phyloP scores from a whole-genome alignment of 1,140 invertebrate genomes.

The Agrypnia vestita region DNA sequence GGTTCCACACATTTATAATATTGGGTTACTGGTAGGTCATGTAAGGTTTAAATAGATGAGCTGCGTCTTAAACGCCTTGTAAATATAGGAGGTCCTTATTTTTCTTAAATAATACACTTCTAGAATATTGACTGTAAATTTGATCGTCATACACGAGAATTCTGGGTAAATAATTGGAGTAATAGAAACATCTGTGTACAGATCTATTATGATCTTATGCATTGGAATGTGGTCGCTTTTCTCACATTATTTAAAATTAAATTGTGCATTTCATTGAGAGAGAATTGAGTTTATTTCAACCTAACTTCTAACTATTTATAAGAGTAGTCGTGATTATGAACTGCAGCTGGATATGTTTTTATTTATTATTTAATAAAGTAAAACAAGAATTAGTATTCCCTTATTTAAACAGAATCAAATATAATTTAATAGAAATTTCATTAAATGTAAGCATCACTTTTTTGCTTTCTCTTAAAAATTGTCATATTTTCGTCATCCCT shows the following conservation, averaged over 20 bases:
- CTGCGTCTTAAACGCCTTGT: slow-evolving; percentile 53
- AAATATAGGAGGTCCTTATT: slow-evolving; percentile 57
- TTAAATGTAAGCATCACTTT: too few species aligned
- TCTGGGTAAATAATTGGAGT: slow-evolving; percentile 7
- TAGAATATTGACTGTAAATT: slow-evolving; percentile 14
- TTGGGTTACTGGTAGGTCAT: slow-evolving; percentile 52
- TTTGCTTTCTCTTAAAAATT: too few species aligned
- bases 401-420: too few species aligned
- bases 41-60: slow-evolving; percentile 54
- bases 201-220: not conserved
- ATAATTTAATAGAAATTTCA: too few species aligned
- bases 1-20: slow-evolving; percentile 37
- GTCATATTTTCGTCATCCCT: too few species aligned
- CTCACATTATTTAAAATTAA: not conserved
- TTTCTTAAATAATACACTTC: slow-evolving; percentile 33
- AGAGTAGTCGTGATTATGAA: too few species aligned
- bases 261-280: too few species aligned
- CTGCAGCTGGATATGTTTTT: too few species aligned
- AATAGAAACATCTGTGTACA: slow-evolving; percentile 23
- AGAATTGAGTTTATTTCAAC: too few species aligned
- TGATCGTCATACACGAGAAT: not conserved
- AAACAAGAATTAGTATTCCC: too few species aligned
- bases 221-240: slow-evolving; percentile 2
- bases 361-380: too few species aligned
- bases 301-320: too few species aligned